phyloP scores from a whole-genome alignment of 2,888 invertebrate genomes.

The Lordiphosa fenestrarum region DNA sequence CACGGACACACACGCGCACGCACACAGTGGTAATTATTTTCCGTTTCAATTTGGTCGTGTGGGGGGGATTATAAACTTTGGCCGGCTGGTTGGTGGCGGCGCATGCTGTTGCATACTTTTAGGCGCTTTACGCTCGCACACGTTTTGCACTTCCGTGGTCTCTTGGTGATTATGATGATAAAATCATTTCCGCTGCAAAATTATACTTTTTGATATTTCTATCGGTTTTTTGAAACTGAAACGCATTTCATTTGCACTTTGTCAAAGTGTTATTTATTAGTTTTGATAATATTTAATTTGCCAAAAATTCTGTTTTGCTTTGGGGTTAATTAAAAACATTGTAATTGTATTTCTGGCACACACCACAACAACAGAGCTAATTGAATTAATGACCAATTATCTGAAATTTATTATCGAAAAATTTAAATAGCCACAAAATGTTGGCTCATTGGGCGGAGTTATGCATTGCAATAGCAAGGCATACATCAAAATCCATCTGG shows the following conservation, averaged over 20 bases:
- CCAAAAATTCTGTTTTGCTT: conserved; percentile 8
- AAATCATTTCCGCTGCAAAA: conserved; percentile 58
- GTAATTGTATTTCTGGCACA: not conserved
- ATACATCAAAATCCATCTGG: too few species aligned
- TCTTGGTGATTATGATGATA: conserved; percentile 52
- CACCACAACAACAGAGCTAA: conserved; percentile 13
- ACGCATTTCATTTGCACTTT: conserved; percentile 20
- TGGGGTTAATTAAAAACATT: conserved; percentile 50
- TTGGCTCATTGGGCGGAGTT: not conserved
- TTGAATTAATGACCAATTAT: conserved; percentile 40
- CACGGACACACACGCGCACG: not conserved
- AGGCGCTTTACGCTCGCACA: conserved; percentile 19
- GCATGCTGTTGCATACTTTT: conserved; percentile 33
- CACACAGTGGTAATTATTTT: conserved; percentile 41
- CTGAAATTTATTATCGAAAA: conserved; percentile 16
- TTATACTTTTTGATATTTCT: conserved; percentile 38
- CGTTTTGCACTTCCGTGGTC: conserved; percentile 1
- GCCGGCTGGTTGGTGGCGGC: conserved; percentile 15
- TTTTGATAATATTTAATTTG: conserved; percentile 34
- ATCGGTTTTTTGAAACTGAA: conserved; percentile 1
- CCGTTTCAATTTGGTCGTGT: conserved; percentile 25
- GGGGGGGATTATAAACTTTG: conserved; percentile 23
- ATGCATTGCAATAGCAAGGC: too few species aligned
- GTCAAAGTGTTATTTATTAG: conserved; percentile 42
- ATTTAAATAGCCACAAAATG: conserved; percentile 9